These are phyloP conservation scores for Cyprinodon brontotheroides DNA, from an alignment of 2,113 vertebrate species.

Conservation along the genomic window DNA sequence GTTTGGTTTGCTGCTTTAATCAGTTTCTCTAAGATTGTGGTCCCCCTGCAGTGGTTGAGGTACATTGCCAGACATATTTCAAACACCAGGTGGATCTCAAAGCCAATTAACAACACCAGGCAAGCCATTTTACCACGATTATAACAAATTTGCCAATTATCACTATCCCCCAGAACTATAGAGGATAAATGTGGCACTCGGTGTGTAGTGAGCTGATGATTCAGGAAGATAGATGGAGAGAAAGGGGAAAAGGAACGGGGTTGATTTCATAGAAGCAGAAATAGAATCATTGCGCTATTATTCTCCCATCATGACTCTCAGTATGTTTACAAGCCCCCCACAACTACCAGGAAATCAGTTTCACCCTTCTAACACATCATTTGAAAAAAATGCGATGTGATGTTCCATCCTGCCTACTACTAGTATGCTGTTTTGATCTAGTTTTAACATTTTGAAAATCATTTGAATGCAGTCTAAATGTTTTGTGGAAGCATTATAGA, in stretches of 20 bases:
- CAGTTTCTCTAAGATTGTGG: conserved; percentile 20
- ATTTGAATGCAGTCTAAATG: conserved; percentile 10
- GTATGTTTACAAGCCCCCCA: conserved; percentile 32
- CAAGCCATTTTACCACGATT: conserved; percentile 49
- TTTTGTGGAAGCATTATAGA: neutral
- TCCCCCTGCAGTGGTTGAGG: conserved; percentile 35
- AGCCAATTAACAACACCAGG: conserved; percentile 51
- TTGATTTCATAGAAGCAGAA: conserved; percentile 28
- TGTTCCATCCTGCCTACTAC: conserved; percentile 11
- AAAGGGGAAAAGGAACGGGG: neutral
- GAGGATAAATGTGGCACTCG: conserved; percentile 31
- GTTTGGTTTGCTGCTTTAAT: conserved; percentile 44
- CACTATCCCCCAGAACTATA: conserved; percentile 19
- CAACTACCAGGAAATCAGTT: conserved; percentile 23
- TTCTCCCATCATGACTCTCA: conserved; percentile 44
- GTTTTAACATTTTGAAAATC: neutral
- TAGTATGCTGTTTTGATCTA: conserved; percentile 16
- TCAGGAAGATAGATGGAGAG: conserved; percentile 29
- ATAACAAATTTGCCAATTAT: conserved; percentile 64
- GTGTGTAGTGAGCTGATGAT: conserved; percentile 48
- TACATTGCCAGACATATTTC: conserved; percentile 31
- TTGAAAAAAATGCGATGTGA: conserved; percentile 9
- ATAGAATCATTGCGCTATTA: conserved; percentile 48
- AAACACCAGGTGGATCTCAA: conserved; percentile 56
- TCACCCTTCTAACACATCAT: conserved; percentile 15